These are phyloP conservation scores for Turdus rufiventris DNA, from an alignment of 2,113 vertebrate species.

Conservation along the genomic window DNA sequence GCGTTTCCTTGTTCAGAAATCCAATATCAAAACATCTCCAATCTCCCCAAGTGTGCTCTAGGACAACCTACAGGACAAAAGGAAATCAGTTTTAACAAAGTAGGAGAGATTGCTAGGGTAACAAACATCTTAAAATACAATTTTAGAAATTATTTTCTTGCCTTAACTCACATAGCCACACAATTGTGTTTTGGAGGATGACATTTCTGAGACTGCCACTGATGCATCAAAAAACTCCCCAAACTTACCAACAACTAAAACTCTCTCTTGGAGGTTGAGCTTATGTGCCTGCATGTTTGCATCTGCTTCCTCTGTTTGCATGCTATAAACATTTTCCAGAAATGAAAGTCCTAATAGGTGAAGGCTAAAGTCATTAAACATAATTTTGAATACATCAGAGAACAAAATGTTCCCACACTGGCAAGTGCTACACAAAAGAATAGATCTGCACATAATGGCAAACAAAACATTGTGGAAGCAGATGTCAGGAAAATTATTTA, in stretches of 20 bases:
- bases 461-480: neutral
- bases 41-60: neutral
- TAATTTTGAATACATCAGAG: neutral
- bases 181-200: neutral
- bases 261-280: neutral
- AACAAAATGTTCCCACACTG: neutral
- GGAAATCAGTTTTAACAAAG: neutral
- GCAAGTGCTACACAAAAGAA: neutral
- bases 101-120: neutral
- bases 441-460: neutral
- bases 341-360: neutral
- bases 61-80: conserved; percentile 6
- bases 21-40: neutral
- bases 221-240: neutral
- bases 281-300: neutral
- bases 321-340: neutral
- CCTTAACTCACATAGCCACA: neutral
- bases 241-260: neutral
- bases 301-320: neutral
- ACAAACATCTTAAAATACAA: neutral
- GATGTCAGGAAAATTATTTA: neutral
- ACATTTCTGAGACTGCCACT: neutral
- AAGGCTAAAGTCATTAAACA: conserved; percentile 2
- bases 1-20: neutral
- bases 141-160: neutral